These are phyloP conservation scores for Peromyscus maniculatus DNA, from an alignment of 2,113 vertebrate species.

Conservation along the genomic window DNA sequence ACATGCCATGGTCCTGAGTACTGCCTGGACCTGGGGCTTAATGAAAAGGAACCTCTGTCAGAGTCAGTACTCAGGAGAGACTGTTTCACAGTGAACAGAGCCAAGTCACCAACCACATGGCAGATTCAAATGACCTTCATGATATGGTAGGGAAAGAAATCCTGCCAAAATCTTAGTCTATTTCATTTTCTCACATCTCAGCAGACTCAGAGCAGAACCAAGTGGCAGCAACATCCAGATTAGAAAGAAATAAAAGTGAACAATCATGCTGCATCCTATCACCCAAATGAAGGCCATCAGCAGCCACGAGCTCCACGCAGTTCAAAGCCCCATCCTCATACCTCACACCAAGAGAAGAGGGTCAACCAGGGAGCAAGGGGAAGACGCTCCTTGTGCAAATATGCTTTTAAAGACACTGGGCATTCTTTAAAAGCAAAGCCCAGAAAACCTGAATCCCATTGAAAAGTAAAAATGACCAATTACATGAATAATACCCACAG, in stretches of 20 bases:
- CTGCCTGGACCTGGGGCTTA: not conserved
- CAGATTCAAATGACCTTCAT: not conserved
- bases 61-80: conserved; percentile 4
- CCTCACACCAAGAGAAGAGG: not conserved
- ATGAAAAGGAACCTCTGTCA: conserved; percentile 35
- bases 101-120: not conserved
- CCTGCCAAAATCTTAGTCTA: conserved; percentile 44
- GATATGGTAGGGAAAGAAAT: not conserved
- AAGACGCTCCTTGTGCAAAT: not conserved
- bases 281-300: not conserved
- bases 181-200: conserved; percentile 58
- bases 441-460: conserved; percentile 1
- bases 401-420: not conserved
- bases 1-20: not conserved
- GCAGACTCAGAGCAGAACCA: not conserved
- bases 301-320: not conserved
- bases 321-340: not conserved
- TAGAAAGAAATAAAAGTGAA: conserved; percentile 36
- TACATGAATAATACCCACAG: not conserved
- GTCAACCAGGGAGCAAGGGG: not conserved
- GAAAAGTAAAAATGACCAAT: not conserved
- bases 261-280: not conserved
- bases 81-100: not conserved
- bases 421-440: conserved; percentile 33
- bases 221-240: not conserved